phyloP scores from a whole-genome alignment of 2,113 vertebrate genomes.

The Beaufortia kweichowensis region DNA sequence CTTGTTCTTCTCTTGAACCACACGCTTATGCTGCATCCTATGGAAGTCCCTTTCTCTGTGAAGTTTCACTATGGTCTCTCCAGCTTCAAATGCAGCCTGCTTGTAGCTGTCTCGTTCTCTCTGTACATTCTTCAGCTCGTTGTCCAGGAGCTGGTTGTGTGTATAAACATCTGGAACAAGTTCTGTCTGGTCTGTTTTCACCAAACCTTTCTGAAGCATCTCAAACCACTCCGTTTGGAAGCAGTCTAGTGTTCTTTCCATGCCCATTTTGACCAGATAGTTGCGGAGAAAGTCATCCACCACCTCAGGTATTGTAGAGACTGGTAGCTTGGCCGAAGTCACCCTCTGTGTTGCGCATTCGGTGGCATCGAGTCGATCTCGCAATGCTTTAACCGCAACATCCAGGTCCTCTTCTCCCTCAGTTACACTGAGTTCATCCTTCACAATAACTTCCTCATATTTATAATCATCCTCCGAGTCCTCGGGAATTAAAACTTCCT shows the following conservation, averaged over 20 bases:
- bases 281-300: conserved; percentile 86
- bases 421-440: conserved; percentile 72
- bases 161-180: conserved; percentile 77
- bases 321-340: conserved; percentile 42
- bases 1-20: conserved; percentile 82
- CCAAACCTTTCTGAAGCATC: conserved; percentile 73
- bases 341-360: conserved; percentile 55
- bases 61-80: conserved; percentile 73
- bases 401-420: conserved; percentile 82
- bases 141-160: conserved; percentile 76
- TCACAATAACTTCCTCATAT: conserved; percentile 77
- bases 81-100: conserved; percentile 67
- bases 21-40: conserved; percentile 79
- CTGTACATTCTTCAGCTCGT: conserved; percentile 72
- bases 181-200: conserved; percentile 57
- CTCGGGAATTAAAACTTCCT: conserved; percentile 55
- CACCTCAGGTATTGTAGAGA: conserved; percentile 66
- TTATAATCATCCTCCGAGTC: conserved; percentile 75
- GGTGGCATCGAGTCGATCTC: conserved; percentile 64
- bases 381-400: conserved; percentile 68
- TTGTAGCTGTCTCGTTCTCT: conserved; percentile 78
- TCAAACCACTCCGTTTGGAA: conserved; percentile 93
- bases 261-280: conserved; percentile 84
- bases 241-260: conserved; percentile 86
- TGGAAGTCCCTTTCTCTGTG: conserved; percentile 83